Evolutionary conservation across 2,113 vertebrate genomes (phyloP).

Genomic region (Pterocles orientalis): DNA sequence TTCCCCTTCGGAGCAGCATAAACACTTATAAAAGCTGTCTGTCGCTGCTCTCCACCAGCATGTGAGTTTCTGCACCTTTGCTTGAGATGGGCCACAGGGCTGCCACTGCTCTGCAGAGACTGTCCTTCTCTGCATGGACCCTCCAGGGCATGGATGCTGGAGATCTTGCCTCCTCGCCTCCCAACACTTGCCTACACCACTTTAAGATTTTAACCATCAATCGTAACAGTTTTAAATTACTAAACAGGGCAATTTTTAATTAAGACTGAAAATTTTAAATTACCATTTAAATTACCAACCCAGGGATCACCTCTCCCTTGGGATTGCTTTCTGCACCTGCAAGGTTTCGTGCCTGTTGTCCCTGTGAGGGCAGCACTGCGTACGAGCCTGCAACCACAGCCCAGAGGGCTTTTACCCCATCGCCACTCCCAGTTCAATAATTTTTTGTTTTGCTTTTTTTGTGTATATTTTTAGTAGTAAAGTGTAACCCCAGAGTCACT

Average conservation of each 20-base stretch:
- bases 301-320: background rate
- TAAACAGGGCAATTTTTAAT: background rate
- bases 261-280: background rate
- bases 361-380: fast-evolving
- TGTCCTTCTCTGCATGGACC: background rate
- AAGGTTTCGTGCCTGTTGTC: fast-evolving
- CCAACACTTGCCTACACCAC: background rate
- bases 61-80: fast-evolving
- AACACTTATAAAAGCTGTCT: background rate
- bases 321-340: fast-evolving
- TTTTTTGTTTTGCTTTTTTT: background rate
- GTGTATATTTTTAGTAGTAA: background rate
- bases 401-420: fast-evolving
- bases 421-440: too few relatives aligned
- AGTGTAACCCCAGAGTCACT: background rate
- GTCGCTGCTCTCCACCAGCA: background rate
- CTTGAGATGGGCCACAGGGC: fast-evolving
- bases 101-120: background rate
- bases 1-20: background rate
- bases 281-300: background rate
- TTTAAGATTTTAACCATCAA: background rate
- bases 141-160: fast-evolving
- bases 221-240: background rate
- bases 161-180: background rate
- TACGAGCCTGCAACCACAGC: fast-evolving